A percentile compares a stretch with the other conserved stretches of the same genome.
These are phyloP conservation scores for Belonocnema kinseyi DNA, from an alignment of 1,140 invertebrate species.

Conservation along the genomic window DNA sequence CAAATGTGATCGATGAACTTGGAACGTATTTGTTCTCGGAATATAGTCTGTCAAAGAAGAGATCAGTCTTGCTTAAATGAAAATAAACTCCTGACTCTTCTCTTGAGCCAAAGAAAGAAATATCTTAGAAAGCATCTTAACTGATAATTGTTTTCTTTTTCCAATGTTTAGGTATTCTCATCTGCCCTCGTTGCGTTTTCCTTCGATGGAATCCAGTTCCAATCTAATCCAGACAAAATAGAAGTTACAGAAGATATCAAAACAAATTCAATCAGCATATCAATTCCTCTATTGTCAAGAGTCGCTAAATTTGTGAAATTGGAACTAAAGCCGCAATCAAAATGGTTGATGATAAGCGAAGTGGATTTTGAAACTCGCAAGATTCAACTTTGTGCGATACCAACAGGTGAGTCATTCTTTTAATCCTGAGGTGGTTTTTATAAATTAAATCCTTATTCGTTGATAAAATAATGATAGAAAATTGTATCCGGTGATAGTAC, in stretches of 20 bases:
- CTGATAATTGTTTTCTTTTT: constrained; percentile 20
- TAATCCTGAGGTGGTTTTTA: constrained; percentile 20
- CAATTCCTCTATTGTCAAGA: constrained; percentile 84
- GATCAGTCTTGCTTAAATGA: background rate
- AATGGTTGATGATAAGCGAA: constrained; percentile 94
- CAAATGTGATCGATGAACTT: constrained; percentile 18
- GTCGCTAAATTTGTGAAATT: constrained; percentile 87
- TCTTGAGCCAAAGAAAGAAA: no score
- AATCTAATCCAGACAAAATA: constrained; percentile 73
- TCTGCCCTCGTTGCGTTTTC: constrained; percentile 86
- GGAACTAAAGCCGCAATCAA: constrained; percentile 86
- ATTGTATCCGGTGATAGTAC: background rate
- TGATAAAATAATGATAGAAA: background rate
- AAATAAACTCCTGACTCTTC: background rate
- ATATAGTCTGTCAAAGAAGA: background rate
- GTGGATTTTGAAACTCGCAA: constrained; percentile 87
- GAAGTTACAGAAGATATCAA: constrained; percentile 76
- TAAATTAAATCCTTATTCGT: constrained; percentile 14
- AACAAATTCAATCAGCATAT: constrained; percentile 81
- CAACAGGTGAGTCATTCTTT: constrained; percentile 21
- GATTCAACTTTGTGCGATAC: constrained; percentile 48
- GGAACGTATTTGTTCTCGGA: background rate
- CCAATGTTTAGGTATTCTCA: constrained; percentile 80
- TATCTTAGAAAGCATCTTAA: no score
- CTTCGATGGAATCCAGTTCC: constrained; percentile 84